Percentiles rank a stretch among this genome's conserved stretches.
Conservation (phyloP, 2,113 vertebrate genomes). For the Petaurus breviceps region DNA sequence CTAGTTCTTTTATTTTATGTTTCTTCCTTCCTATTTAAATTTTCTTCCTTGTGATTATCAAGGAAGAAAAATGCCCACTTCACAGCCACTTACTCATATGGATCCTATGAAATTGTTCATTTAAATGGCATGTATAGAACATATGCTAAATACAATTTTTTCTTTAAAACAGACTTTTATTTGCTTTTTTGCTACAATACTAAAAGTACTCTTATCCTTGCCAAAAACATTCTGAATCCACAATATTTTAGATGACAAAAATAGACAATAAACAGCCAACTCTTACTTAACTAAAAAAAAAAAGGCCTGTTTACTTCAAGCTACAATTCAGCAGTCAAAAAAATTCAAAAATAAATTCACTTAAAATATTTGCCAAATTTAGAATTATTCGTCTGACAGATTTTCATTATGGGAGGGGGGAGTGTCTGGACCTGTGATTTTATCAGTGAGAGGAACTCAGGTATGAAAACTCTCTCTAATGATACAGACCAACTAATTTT, state of each 20-base stretch:
- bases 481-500: not conserved
- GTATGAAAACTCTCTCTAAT: not conserved
- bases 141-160: not conserved
- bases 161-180: not conserved
- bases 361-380: not conserved
- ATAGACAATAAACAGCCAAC: not conserved
- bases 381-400: not conserved
- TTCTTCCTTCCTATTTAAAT: not conserved
- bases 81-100: not conserved
- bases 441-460: not conserved
- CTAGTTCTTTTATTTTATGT: not conserved
- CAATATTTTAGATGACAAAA: conserved; percentile 34
- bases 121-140: not conserved
- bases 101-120: conserved; percentile 15
- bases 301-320: conserved; percentile 8
- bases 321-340: conserved; percentile 16
- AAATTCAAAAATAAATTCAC: not conserved
- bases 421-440: not conserved
- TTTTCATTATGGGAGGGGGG: not conserved
- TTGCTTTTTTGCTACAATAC: not conserved
- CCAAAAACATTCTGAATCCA: conserved; percentile 53
- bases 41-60: not conserved
- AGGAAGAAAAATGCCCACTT: not conserved
- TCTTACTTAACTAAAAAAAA: not conserved
- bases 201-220: not conserved